Percentiles rank a stretch among this genome's conserved stretches.
Conservation (phyloP, 1,140 invertebrate species). For the Heterodera schachtii region DNA sequence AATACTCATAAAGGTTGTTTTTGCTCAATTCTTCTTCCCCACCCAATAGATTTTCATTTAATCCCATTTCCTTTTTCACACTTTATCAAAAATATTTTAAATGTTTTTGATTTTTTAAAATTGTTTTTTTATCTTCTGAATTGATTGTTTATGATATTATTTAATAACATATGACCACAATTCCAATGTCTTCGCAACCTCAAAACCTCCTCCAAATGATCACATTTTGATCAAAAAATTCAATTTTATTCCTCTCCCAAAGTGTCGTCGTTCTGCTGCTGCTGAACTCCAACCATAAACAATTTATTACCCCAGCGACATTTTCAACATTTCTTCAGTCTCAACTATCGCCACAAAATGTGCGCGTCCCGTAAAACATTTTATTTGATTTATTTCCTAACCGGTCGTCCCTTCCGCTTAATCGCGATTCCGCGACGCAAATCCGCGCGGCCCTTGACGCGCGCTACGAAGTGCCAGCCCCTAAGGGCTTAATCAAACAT, state of each 20-base stretch:
- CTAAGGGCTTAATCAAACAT: constrained; percentile 3
- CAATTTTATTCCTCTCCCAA: not conserved
- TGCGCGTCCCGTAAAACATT: constrained; percentile 4
- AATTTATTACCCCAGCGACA: not conserved
- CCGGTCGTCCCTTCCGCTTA: not conserved
- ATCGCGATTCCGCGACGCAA: not conserved
- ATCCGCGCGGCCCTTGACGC: constrained; percentile 2
- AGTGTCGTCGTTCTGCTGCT: not conserved
- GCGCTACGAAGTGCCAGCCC: constrained; percentile 2
- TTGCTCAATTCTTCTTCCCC: not conserved
- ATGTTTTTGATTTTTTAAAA: too few relatives aligned
- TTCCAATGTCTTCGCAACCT: too few relatives aligned
- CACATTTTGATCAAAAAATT: not conserved
- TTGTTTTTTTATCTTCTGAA: too few relatives aligned
- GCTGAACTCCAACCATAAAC: not conserved
- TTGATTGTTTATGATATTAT: too few relatives aligned
- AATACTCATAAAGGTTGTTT: not conserved
- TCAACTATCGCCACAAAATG: constrained; percentile 3
- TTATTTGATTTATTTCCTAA: constrained; percentile 5
- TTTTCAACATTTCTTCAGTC: constrained; percentile 4
- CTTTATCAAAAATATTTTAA: not conserved
- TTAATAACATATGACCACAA: too few relatives aligned
- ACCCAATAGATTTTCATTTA: not conserved
- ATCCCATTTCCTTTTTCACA: not conserved
- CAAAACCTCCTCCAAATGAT: too few relatives aligned